Evolutionary conservation across 2,888 invertebrate genomes (phyloP).

Genomic region (Megalurothrips usitatus): DNA sequence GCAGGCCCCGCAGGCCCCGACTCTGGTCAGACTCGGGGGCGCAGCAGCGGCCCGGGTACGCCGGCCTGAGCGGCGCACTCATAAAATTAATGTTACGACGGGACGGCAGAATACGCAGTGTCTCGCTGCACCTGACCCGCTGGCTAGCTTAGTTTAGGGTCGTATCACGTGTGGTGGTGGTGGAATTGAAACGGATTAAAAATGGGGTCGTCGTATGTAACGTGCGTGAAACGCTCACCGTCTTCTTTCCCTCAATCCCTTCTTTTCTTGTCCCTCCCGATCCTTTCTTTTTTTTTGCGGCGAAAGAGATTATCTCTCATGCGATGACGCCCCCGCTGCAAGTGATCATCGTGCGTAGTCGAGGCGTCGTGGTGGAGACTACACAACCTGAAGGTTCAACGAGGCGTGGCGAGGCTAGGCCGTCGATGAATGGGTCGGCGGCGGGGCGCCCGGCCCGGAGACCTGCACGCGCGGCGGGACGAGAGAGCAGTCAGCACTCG

Average conservation of each 20-base stretch:
- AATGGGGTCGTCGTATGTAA: not conserved
- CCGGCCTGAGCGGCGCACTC: not conserved
- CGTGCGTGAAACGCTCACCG: not conserved
- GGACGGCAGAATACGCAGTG: not conserved
- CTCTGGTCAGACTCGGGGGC: too few species aligned
- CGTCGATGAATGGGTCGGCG: not conserved
- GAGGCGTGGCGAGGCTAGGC: not conserved
- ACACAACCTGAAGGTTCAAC: too few species aligned
- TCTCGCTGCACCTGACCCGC: not conserved
- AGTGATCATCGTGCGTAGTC: not conserved
- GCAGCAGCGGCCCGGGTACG: too few species aligned
- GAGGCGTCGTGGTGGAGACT: not conserved
- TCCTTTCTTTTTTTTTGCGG: not conserved
- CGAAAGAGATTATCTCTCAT: not conserved
- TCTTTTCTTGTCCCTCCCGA: not conserved
- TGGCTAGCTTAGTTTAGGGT: too few species aligned
- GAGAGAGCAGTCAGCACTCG: not conserved
- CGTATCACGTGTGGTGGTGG: too few species aligned
- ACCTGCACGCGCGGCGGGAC: not conserved
- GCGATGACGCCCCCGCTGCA: not conserved
- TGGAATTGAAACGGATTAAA: too few species aligned
- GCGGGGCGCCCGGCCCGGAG: not conserved
- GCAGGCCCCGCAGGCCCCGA: too few species aligned
- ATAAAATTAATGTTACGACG: conserved; percentile 7
- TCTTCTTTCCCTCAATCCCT: not conserved